phyloP scores from a whole-genome alignment of 2,113 vertebrate genomes.

The Phalacrocorax carbo region DNA sequence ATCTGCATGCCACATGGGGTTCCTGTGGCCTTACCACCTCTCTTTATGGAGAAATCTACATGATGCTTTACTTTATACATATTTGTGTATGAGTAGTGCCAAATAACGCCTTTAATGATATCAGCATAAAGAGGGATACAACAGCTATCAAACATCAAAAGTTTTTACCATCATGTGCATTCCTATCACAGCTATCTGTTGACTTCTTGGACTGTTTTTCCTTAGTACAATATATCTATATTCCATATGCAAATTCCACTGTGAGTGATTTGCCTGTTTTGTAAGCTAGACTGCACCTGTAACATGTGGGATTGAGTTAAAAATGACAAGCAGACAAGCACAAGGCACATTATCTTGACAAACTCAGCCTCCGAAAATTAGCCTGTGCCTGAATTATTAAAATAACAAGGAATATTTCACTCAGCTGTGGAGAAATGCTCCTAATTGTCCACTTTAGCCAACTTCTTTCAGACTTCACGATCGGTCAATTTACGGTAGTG shows the following conservation, averaged over 20 bases:
- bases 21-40: background rate
- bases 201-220: slow-evolving; percentile 45
- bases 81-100: slow-evolving; percentile 1
- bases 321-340: slow-evolving; percentile 94
- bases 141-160: slow-evolving; percentile 22
- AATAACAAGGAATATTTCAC: slow-evolving; percentile 98
- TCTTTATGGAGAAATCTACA: background rate
- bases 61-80: background rate
- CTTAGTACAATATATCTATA: slow-evolving; percentile 62
- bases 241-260: slow-evolving; percentile 79
- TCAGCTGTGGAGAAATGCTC: slow-evolving; percentile 88
- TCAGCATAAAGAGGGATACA: background rate
- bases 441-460: slow-evolving; percentile 98
- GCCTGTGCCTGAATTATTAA: slow-evolving; percentile 95
- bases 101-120: slow-evolving; percentile 1
- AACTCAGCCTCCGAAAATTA: slow-evolving; percentile 92
- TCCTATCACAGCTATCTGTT: slow-evolving; percentile 48
- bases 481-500: slow-evolving; percentile 87
- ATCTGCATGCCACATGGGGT: background rate
- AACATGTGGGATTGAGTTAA: slow-evolving; percentile 88
- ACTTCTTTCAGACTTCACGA: slow-evolving; percentile 88
- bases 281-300: slow-evolving; percentile 84
- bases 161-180: background rate
- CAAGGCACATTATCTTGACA: slow-evolving; percentile 93
- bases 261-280: slow-evolving; percentile 79